phyloP scores from a whole-genome alignment of 2,888 invertebrate genomes.

The Spilosoma lubricipeda region DNA sequence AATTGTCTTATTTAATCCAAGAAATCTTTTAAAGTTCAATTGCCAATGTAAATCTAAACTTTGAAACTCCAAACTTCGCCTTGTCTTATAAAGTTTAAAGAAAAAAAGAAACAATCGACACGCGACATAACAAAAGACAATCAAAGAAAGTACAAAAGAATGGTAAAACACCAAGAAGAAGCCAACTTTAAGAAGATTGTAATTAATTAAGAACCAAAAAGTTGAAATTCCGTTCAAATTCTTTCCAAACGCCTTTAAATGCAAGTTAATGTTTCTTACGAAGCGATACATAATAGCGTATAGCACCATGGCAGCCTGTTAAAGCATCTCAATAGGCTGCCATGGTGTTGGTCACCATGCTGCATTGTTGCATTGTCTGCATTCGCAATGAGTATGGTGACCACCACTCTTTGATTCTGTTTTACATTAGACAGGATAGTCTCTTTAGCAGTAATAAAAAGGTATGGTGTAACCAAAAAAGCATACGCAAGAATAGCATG shows the following conservation, averaged over 20 bases:
- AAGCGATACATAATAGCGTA: no score
- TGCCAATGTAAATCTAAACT: neutral
- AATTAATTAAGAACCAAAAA: slow-evolving; percentile 75
- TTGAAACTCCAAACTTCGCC: slow-evolving; percentile 7
- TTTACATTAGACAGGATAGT: no score
- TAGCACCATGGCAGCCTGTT: no score
- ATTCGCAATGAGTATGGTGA: no score
- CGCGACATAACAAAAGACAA: slow-evolving; percentile 38
- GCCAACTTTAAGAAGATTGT: slow-evolving; percentile 64
- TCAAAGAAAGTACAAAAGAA: slow-evolving; percentile 36
- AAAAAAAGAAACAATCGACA: slow-evolving; percentile 8
- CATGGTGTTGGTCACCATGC: no score
- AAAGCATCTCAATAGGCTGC: no score
- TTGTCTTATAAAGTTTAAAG: slow-evolving; percentile 11
- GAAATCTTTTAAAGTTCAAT: neutral
- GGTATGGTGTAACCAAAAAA: no score
- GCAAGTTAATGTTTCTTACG: no score
- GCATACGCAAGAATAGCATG: no score
- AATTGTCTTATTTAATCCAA: neutral
- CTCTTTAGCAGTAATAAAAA: no score
- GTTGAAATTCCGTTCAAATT: slow-evolving; percentile 57
- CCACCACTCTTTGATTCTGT: no score
- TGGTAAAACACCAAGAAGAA: slow-evolving; percentile 33
- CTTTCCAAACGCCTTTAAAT: slow-evolving; percentile 52
- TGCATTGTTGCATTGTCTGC: no score